Base-by-base conservation (phyloP, 1,140 invertebrate genomes). In the Zelostemma sp. region DNA sequence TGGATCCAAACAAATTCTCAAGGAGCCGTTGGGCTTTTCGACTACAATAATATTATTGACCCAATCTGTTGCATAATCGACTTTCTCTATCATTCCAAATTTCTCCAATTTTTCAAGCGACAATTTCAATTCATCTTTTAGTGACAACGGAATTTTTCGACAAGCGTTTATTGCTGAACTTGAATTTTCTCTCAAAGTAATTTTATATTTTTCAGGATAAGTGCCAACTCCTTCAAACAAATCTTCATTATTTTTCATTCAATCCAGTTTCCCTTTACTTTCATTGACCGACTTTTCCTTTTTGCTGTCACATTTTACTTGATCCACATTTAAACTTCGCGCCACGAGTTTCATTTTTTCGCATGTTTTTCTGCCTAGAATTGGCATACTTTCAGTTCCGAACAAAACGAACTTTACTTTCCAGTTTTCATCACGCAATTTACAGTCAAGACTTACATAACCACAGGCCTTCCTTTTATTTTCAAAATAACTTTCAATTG, bases 1-100 rank as follows among this genome's bases (percentile, higher is more conserved):
- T 9, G 87, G 87, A 73, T 89, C 86, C 14, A 89, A 55, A 69
- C 86, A 88, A 25, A 89, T 75, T 49, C 86, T 63, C 11, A 87
- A 41, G 25, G 79, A 63, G 25, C 78, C 78, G 72, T 86, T 80
- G 16, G 68, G 59, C 79, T 87, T 88, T 54, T 76, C 68, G 11
- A 86, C 80, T 9, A 86, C 58, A 1, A 86, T 82, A 25, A 85
- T 60, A 19, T 74, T 65, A 68, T 81, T 84, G 0, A 87, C 81
- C 84, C 85, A 87, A 6, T 43, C 41, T n/a, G 41, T 35, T 51
- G 21, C 11, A 33, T 35, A 2, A 33, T 51, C 6, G 33, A 25
- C 49, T 35, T 25, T 25, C 15, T 12, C 19, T n/a, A 53, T 53
- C 5, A 53, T 53, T 25, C 33, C 33, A 31, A 33, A 16, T 1